A percentile compares a stretch with the other conserved stretches of the same genome.
Conservation (phyloP, 1,140 invertebrate genomes). For the Venustaconcha ellipsiformis region DNA sequence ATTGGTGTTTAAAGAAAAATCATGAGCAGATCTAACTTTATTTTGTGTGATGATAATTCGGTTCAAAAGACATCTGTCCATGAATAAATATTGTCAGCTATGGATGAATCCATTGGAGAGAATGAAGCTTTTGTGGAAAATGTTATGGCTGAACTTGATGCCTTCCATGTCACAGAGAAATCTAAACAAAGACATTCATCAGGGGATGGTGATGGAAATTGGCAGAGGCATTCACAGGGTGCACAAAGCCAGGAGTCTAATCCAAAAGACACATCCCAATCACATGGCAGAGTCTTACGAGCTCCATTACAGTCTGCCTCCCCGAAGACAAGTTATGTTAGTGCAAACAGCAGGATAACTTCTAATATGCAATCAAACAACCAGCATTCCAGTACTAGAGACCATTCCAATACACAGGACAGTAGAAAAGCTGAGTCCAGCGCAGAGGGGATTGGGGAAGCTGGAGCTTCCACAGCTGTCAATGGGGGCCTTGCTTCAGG, state of each 20-base stretch:
- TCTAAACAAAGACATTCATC: neutral
- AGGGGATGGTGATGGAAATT: neutral
- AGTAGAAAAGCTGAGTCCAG: neutral
- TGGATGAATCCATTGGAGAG: conserved; percentile 22
- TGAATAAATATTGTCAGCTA: neutral
- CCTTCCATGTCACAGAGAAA: conserved; percentile 14
- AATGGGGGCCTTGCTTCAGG: conserved; percentile 9
- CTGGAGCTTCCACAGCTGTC: neutral
- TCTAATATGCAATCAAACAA: conserved; percentile 1
- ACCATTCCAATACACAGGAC: neutral
- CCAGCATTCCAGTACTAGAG: neutral
- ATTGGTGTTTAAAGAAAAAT: no score
- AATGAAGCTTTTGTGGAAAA: conserved; percentile 29
- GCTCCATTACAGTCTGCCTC: neutral
- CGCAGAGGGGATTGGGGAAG: neutral
- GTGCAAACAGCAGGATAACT: conserved; percentile 21
- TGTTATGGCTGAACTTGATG: conserved; percentile 23
- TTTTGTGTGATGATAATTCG: no score
- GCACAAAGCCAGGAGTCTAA: neutral
- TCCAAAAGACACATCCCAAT: neutral
- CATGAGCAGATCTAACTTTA: no score
- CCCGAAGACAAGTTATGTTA: conserved; percentile 15
- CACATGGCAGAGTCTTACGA: neutral
- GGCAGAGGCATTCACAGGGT: neutral
- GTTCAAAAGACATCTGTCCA: no score